Evolutionary conservation across 92 coral and sea anemone genomes (phyloP).

Genomic region (Metridium senile): DNA sequence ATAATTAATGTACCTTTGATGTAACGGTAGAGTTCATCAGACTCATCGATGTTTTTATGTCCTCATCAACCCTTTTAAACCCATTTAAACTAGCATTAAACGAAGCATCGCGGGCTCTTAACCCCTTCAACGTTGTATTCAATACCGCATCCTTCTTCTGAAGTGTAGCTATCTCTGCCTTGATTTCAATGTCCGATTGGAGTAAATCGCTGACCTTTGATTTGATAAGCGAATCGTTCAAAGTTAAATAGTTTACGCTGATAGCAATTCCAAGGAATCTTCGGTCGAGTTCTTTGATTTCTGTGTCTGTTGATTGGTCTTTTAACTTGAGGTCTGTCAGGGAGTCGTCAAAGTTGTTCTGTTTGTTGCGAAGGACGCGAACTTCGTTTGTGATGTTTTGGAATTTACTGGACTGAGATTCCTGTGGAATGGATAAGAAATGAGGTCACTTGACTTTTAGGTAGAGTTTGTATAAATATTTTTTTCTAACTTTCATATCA

Average conservation of each 20-base stretch:
- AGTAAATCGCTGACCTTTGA: constrained; percentile 7
- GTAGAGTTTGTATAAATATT: too few species aligned
- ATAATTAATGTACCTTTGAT: not conserved
- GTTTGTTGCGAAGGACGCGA: constrained; percentile 14
- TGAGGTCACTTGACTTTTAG: not conserved
- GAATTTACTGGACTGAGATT: not conserved
- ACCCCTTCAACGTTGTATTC: not conserved
- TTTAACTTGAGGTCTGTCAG: constrained; percentile 1
- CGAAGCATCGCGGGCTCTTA: not conserved
- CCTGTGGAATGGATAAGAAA: constrained; percentile 5
- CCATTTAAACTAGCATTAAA: constrained; percentile 17
- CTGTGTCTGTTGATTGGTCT: not conserved
- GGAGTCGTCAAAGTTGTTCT: not conserved
- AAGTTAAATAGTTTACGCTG: constrained; percentile 2
- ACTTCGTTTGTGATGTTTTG: constrained; percentile 33
- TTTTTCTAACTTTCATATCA: too few species aligned
- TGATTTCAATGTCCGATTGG: constrained; percentile 3
- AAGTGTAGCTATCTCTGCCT: not conserved
- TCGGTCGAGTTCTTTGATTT: constrained; percentile 4
- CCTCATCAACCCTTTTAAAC: not conserved
- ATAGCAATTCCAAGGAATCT: constrained; percentile 10
- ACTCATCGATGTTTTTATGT: not conserved
- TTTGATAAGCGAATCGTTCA: constrained; percentile 18
- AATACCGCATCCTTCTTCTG: constrained; percentile 17
- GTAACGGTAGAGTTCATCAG: constrained; percentile 1